Base-by-base conservation (phyloP, 2,797 vertebrate genomes). In the Poeciliopsis gracilis region DNA sequence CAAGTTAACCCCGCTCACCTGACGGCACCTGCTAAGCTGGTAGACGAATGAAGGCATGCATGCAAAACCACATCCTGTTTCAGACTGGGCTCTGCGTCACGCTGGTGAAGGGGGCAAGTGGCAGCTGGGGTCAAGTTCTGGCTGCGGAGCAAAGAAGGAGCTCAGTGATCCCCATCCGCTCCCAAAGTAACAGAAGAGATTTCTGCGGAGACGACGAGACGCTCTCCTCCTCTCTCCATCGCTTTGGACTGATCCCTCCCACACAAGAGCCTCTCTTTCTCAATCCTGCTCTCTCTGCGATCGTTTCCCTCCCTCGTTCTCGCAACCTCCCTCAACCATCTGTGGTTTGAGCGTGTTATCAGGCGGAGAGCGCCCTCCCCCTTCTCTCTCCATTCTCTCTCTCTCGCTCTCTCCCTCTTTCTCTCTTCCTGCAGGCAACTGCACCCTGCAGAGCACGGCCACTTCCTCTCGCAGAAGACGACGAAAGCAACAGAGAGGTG, bases 401-500 rank as follows among this genome's bases (percentile, higher is more conserved):
- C 30, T 30, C 36, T 33, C 73, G 73, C 74, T 72, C 76, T 81
- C 11, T 61, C 88, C 87, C 83, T 86, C 88, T 16, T 12, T 73
- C 84, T 82, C 80, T 38, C 74, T 71, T 95, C 94, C 94, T 94
- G 92, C 88, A 80, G 94, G 83, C 84, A 30, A 95, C 91, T 85
- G 89, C 90, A 92, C 88, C 69, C 83, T 83, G 83, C 89, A 92
- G 92, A 86, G 93, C 91, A 75, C 84, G 86, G 92, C 94, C 95
- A 96, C 96, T 97, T 98, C 97, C 97, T 97, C 96, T 96, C 83
- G 85, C 92, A 77, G 57, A 77, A 76, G 61, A 76, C 57, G 75
- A 71, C 47, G 78, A 78, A 79, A 73, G 76, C 63, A 72, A 79
- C 36, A 77, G 72, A 76, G 78, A 71, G 15, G 53, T 11, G 25